Evolutionary conservation across 2,113 vertebrate genomes (phyloP), one percentile per base, ranked within the genome.

Genomic region (Semicossyphus pulcher): DNA sequence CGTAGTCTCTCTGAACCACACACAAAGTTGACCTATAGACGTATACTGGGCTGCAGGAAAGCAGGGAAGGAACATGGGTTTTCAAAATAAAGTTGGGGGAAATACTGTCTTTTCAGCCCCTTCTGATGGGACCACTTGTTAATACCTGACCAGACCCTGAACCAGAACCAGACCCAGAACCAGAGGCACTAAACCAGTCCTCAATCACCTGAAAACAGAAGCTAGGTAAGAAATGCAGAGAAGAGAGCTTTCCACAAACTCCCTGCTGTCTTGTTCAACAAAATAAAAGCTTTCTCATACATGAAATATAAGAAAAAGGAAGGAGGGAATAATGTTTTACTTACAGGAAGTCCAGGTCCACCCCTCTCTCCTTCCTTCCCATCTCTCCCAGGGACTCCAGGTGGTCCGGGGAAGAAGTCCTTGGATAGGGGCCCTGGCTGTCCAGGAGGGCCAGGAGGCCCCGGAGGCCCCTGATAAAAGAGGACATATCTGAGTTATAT

Each of bases 261-360:
- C n/a, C n/a, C n/a, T n/a, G n/a, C n/a, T n/a, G n/a, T n/a, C n/a
- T n/a, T n/a, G n/a, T n/a, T n/a, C n/a, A n/a, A n/a, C n/a, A n/a
- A n/a, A n/a, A n/a, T n/a, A n/a, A n/a, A n/a, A n/a, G n/a, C n/a
- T n/a, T 4, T 32, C 9, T 32, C 9, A 32, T 5, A 5, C 9
- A 47, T 10, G 14, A n/a, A 21, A 58, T 42, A 14, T 29, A 1
- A 4, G 21, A 28, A 4, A 8, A 10, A 7, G 31, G 31, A 32
- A 32, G 4, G 8, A 16, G 2, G 3, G 5, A 44, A 53, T 7
- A 0, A 11, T 0, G 2, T 26, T 32, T 5, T 16, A 92, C 95
- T 96, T 41, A 98, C 97, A 72, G 92, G 92, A 18, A 91, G 83
- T 15, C 96, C 96, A 45, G 91, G 89, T 67, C 95, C 86, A 10